phyloP scores from a whole-genome alignment of 2,797 vertebrate genomes.

The Xiphorhynchus erythropygius region DNA sequence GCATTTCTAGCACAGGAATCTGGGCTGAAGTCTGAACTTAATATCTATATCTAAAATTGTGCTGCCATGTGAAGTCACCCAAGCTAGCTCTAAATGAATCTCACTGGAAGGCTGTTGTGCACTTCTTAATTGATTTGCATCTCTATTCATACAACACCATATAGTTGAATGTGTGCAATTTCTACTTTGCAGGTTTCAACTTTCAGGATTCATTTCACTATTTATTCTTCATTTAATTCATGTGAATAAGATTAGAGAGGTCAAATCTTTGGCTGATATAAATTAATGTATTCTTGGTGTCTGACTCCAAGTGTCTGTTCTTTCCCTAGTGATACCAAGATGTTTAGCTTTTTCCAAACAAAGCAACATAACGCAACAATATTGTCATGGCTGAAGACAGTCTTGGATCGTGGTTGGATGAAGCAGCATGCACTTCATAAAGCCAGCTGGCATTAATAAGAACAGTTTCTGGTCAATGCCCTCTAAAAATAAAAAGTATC shows the following conservation, averaged over 20 bases:
- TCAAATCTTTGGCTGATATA: background rate
- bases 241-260: background rate
- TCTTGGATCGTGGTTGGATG: constrained; percentile 11
- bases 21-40: background rate
- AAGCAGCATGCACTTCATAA: constrained; percentile 15
- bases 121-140: background rate
- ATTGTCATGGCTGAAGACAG: constrained; percentile 3
- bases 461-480: constrained; percentile 58
- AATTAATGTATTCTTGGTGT: background rate
- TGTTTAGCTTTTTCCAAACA: constrained; percentile 4
- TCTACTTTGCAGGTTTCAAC: background rate
- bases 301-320: background rate
- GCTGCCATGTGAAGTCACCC: background rate
- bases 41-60: background rate
- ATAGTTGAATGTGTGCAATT: background rate
- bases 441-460: constrained; percentile 50
- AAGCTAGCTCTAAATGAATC: background rate
- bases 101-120: background rate
- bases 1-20: background rate
- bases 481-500: constrained; percentile 60
- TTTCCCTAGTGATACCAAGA: background rate
- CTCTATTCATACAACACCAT: background rate
- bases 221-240: background rate
- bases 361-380: constrained; percentile 3
- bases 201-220: background rate